These are phyloP conservation scores for Ryuthela nishihirai DNA, from an alignment of 2,888 invertebrate species.

Conservation along the genomic window DNA sequence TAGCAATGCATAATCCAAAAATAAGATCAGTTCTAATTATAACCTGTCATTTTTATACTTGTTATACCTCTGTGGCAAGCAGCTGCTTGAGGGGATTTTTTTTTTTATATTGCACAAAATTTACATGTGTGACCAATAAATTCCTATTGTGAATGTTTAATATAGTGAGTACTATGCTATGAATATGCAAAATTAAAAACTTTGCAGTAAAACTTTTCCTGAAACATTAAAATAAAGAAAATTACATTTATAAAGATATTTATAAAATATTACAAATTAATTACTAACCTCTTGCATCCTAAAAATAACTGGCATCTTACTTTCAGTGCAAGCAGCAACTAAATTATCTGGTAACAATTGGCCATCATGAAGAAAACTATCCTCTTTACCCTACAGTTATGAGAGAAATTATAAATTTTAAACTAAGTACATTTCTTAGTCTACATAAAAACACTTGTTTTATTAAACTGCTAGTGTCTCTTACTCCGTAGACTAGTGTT, in stretches of 20 bases:
- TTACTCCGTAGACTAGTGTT: no score
- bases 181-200: no score
- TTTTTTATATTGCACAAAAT: neutral
- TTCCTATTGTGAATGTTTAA: no score
- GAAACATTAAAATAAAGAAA: neutral
- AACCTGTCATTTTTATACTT: no score
- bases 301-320: slow-evolving; percentile 57
- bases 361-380: slow-evolving; percentile 69
- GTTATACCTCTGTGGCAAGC: no score
- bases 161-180: no score
- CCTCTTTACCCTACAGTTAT: slow-evolving; percentile 67
- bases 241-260: slow-evolving; percentile 2
- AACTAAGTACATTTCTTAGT: slow-evolving; percentile 3
- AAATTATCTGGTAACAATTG: slow-evolving; percentile 83
- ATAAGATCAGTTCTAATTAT: no score
- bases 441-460: neutral
- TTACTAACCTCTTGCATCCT: slow-evolving; percentile 33
- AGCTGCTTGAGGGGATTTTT: no score
- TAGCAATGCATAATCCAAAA: no score
- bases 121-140: slow-evolving; percentile 5
- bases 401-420: slow-evolving; percentile 9
- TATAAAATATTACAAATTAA: slow-evolving; percentile 1
- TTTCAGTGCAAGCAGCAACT: slow-evolving; percentile 65
- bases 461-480: no score
- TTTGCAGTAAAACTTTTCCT: no score